Percentiles rank a stretch among this genome's conserved stretches.
These are phyloP conservation scores for Karalla daura DNA, from an alignment of 2,797 vertebrate genomes.

Conservation along the genomic window DNA sequence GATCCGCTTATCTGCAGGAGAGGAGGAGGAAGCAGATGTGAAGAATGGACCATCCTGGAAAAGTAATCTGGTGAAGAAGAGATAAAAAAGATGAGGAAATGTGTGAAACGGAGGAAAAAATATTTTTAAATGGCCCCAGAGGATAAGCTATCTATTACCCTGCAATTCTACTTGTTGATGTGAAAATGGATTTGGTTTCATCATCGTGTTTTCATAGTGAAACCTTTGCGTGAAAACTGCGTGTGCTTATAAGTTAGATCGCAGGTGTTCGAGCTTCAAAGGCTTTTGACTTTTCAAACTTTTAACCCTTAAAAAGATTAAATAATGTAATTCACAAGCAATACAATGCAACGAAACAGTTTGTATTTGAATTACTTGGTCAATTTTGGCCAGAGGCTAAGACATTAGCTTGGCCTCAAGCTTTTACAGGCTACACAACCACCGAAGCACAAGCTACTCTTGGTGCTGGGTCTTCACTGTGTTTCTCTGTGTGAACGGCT, in stretches of 20 bases:
- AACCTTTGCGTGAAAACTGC: not conserved
- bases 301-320: not conserved
- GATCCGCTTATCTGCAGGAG: conserved; percentile 23
- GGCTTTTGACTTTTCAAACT: too few relatives aligned
- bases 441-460: too few relatives aligned
- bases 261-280: conserved; percentile 6
- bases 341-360: not conserved
- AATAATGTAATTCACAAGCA: not conserved
- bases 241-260: not conserved
- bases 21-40: not conserved
- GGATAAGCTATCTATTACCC: not conserved
- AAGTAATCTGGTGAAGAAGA: not conserved
- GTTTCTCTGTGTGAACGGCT: too few relatives aligned
- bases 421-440: too few relatives aligned
- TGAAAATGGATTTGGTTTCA: not conserved
- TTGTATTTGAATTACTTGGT: not conserved
- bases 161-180: not conserved
- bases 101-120: not conserved
- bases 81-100: not conserved
- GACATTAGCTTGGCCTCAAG: too few relatives aligned
- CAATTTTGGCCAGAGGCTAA: not conserved
- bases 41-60: not conserved
- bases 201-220: not conserved
- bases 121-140: not conserved
- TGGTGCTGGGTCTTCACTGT: too few relatives aligned